Evolutionary conservation across 2,888 invertebrate species (phyloP), one percentile per base, ranked within the genome.

Genomic region (Chaetogeoica ovagalla): DNA sequence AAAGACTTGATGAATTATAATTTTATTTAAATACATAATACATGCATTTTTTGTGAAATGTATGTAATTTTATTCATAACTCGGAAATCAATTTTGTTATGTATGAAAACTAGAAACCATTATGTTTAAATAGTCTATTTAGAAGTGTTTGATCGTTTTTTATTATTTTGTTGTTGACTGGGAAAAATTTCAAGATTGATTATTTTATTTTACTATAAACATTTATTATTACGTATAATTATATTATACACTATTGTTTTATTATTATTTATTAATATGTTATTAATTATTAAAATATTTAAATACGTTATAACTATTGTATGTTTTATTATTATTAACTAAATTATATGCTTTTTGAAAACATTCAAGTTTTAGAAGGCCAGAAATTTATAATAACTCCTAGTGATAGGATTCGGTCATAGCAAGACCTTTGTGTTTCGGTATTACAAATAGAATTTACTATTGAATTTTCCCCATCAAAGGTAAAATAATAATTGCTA

Each of bases 1-100:
- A 77, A 77, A 77, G 48, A 76, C 76, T 59, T 43, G 43, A 66
- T 43, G 21, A 30, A 69, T 70, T 77, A 62, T 77, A 77, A 70
- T 77, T 77, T 77, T 77, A 62, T 77, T 62, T 8, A 37, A 73
- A 59, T 48, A 76, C 1, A n/a, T 57, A 57, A 5, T 68, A n/a
- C 30, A 4, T 2, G 30, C 4, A 30, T 30, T 30, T 66, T 23
- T 62, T 23, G 62, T 69, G 13, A 55, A 55, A 55, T 65, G 17
- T 19, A 23, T 23, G 0, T 21, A 17, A 65, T 66, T 60, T 60
- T 30, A 59, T 59, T 76, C 15, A 30, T 15, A 70, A 70, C 37
- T 19, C 11, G 19, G 57, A 30, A 66, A 59, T 23, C 0, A 57
- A 13, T 43, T 59, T 62, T 21, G 43, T 75, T 68, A 66, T 75